Evolutionary conservation across 2,888 invertebrate genomes (phyloP).

Genomic region (Standfussiana lucernea): DNA sequence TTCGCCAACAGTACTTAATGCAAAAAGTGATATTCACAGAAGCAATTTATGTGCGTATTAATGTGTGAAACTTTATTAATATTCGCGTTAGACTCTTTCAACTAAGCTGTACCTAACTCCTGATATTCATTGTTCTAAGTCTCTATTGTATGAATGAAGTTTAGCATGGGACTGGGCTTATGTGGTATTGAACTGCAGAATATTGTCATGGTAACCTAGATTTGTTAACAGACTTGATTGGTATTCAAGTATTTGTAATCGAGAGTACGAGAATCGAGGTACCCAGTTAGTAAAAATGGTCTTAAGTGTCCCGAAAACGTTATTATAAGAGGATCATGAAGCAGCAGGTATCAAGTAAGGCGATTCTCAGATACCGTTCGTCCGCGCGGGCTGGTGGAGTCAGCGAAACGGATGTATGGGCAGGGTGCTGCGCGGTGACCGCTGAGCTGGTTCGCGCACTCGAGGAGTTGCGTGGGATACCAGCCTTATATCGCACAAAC

Average conservation of each 20-base stretch:
- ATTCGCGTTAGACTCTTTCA: slow-evolving; percentile 47
- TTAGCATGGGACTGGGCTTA: background rate
- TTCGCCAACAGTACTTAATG: background rate
- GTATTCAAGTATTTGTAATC: background rate
- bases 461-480: too few species aligned
- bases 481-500: background rate
- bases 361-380: background rate
- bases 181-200: background rate
- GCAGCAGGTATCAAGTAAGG: background rate
- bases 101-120: slow-evolving; percentile 30
- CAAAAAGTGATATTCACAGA: slow-evolving; percentile 29
- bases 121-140: slow-evolving; percentile 52
- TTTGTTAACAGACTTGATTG: too few species aligned
- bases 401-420: background rate
- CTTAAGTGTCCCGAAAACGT: background rate
- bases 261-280: too few species aligned
- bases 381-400: background rate
- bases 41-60: slow-evolving; percentile 26
- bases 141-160: slow-evolving; percentile 11
- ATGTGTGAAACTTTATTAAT: slow-evolving; percentile 56
- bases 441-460: background rate
- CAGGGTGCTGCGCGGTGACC: background rate
- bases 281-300: too few species aligned
- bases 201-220: background rate
- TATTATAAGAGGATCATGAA: background rate